Evolutionary conservation across 2,113 vertebrate genomes (phyloP), one percentile per base, ranked within the genome.

Genomic region (Anhinga anhinga): DNA sequence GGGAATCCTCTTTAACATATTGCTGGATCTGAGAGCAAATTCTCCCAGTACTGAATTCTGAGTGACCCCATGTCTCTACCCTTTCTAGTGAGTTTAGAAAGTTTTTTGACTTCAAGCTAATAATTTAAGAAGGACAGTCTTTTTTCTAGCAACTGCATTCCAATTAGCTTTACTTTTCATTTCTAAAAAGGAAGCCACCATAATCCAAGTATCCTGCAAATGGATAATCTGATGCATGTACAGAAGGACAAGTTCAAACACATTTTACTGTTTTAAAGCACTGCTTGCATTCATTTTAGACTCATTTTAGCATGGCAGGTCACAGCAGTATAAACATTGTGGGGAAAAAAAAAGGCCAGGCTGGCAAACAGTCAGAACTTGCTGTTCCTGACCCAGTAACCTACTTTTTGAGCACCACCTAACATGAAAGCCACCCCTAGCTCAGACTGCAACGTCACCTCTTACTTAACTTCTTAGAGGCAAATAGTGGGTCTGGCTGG

Each of bases 301-400:
- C 95, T 96, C 98, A 98, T 97, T 99, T 99, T 85, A 98, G 98
- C 98, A 90, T 98, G 98, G 97, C 98, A 95, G 98, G 99, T 99
- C 99, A 99, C 98, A 98, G 98, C 97, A 97, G 96, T 98, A 98
- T 97, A 92, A 98, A 98, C 98, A 98, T 44, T 40, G 55, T 40
- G 21, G 78, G 61, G 38, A 20, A 82, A 92, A 90, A 94, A 96
- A 82, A 97, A 98, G 58, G 15, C 97, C 83, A 69, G 98, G 98
- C 98, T 98, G 98, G 98, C 97, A 95, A 98, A 98, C 98, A 98
- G 97, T 98, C 98, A 99, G 98, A 98, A 98, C 98, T 98, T 98
- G 98, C 98, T 98, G 99, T 98, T 98, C 98, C 98, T 99, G 98
- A 98, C 99, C 99, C 98, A 99, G 98, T 99, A 99, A 99, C 99